These are phyloP conservation scores for Tragelaphus eurycerus DNA, from an alignment of 2,797 vertebrate species.

Conservation along the genomic window DNA sequence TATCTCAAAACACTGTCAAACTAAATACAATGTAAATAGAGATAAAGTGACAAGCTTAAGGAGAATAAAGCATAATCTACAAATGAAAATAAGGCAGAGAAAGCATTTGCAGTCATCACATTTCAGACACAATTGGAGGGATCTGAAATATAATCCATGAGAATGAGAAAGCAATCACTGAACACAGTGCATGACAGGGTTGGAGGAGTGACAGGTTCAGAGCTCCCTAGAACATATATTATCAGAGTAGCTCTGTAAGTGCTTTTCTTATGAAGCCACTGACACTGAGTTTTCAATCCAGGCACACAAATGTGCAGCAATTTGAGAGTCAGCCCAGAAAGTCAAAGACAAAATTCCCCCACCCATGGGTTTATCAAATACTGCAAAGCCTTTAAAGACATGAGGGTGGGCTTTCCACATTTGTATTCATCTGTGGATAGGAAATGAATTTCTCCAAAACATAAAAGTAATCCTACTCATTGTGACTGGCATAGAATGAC, in stretches of 20 bases:
- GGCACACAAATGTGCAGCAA: background rate
- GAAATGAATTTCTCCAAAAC: slow-evolving; percentile 15
- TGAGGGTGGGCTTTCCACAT: background rate
- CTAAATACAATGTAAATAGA: slow-evolving; percentile 49
- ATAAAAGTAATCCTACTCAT: background rate
- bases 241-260: background rate
- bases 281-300: background rate
- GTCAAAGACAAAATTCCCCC: background rate
- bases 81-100: slow-evolving; percentile 30
- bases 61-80: slow-evolving; percentile 18
- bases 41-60: slow-evolving; percentile 2
- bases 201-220: background rate
- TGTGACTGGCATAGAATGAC: background rate
- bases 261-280: background rate
- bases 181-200: background rate
- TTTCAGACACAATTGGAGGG: slow-evolving; percentile 57
- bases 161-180: background rate
- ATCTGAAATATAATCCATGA: background rate
- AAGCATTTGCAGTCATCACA: slow-evolving; percentile 47
- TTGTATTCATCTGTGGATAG: background rate
- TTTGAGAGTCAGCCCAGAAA: background rate
- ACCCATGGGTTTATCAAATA: background rate
- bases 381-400: background rate
- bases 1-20: slow-evolving; percentile 39
- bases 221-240: background rate